A percentile compares a stretch with the other conserved stretches of the same genome.
Conservation (phyloP, 2,113 vertebrate genomes). For the Hypomesus transpacificus region DNA sequence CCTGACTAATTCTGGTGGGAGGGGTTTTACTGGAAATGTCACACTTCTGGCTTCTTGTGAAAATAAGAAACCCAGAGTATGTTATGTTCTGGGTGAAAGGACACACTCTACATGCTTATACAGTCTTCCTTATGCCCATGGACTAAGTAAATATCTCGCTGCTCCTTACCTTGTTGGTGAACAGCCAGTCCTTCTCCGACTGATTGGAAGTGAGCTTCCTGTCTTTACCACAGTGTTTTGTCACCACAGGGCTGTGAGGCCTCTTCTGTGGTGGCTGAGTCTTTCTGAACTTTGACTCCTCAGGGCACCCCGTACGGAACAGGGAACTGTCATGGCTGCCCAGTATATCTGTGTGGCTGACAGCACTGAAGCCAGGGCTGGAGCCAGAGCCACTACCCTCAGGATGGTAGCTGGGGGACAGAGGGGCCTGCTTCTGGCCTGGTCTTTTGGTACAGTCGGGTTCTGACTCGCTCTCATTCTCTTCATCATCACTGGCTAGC, state of each 20-base stretch:
- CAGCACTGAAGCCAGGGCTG: constrained; percentile 43
- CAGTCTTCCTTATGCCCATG: constrained; percentile 19
- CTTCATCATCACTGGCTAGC: constrained; percentile 73
- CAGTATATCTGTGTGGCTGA: constrained; percentile 37
- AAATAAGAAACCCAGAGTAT: constrained; percentile 1
- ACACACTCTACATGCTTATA: constrained; percentile 33
- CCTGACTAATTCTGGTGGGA: constrained; percentile 21
- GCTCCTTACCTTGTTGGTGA: constrained; percentile 70
- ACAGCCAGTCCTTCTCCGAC: constrained; percentile 57
- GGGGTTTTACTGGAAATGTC: constrained; percentile 39
- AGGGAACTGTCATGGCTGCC: constrained; percentile 40
- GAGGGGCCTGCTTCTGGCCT: constrained; percentile 35
- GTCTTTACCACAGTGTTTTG: constrained; percentile 48
- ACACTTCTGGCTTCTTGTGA: constrained; percentile 11
- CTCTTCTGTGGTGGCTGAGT: constrained; percentile 63
- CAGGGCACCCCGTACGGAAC: constrained; percentile 48
- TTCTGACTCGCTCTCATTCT: constrained; percentile 60
- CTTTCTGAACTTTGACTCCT: constrained; percentile 43
- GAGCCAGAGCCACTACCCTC: constrained; percentile 41
- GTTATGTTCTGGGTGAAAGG: constrained; percentile 36
- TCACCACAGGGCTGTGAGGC: constrained; percentile 39
- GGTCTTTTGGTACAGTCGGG: constrained; percentile 36
- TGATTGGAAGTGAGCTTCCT: constrained; percentile 46
- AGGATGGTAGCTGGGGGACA: constrained; percentile 34
- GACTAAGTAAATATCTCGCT: neutral